Evolutionary conservation across 2,888 invertebrate species (phyloP).

Genomic region (Notodromas monacha): DNA sequence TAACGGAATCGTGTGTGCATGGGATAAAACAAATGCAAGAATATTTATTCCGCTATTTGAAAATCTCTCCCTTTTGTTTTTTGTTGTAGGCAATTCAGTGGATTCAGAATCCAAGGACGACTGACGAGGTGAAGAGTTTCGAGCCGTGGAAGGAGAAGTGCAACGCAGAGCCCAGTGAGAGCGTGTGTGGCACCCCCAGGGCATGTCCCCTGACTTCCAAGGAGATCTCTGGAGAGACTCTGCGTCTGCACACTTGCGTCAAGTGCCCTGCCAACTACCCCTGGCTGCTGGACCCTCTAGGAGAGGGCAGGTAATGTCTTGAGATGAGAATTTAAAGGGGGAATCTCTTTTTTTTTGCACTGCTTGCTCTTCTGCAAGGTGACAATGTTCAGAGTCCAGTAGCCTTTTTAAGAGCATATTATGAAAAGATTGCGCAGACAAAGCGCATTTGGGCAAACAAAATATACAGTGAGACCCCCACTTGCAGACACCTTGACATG

Average conservation of each 20-base stretch:
- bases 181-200: slow-evolving; percentile 56
- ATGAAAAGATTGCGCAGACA: too few relatives aligned
- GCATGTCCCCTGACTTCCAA: slow-evolving; percentile 66
- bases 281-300: slow-evolving; percentile 69
- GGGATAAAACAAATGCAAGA: too few relatives aligned
- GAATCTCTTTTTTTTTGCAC: too few relatives aligned
- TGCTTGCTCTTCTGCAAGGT: too few relatives aligned
- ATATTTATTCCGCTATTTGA: too few relatives aligned
- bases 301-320: slow-evolving; percentile 60
- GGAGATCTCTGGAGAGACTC: slow-evolving; percentile 72
- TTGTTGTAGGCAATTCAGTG: slow-evolving; percentile 48
- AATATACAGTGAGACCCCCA: too few relatives aligned
- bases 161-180: slow-evolving; percentile 38
- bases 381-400: too few relatives aligned
- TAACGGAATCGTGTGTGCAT: too few relatives aligned
- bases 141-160: slow-evolving; percentile 85
- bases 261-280: slow-evolving; percentile 79
- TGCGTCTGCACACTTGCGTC: slow-evolving; percentile 67
- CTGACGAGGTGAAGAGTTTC: slow-evolving; percentile 56
- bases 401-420: too few relatives aligned
- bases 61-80: neutral
- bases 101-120: slow-evolving; percentile 64
- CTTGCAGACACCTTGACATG: too few relatives aligned
- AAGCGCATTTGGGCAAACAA: too few relatives aligned
- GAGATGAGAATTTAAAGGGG: too few relatives aligned